A percentile compares a stretch with the other conserved stretches of the same genome.
phyloP scores from a whole-genome alignment of 2,888 invertebrate genomes.

The Nomada lathburiana region DNA sequence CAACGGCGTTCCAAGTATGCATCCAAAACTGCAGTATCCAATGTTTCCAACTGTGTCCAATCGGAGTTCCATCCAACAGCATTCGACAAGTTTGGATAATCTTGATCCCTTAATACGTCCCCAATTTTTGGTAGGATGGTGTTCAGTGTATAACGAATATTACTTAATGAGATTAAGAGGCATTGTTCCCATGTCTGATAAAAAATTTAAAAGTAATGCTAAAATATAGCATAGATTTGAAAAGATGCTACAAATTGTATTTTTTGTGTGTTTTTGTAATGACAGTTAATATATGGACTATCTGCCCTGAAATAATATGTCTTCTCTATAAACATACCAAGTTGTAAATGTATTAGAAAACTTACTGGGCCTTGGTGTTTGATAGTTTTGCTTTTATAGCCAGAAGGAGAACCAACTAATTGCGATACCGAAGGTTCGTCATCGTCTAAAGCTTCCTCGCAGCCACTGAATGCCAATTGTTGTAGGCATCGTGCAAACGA shows the following conservation, averaged over 20 bases:
- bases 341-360: conserved; percentile 15
- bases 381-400: conserved; percentile 79
- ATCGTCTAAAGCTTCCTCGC: conserved; percentile 87
- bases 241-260: conserved; percentile 35
- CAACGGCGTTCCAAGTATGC: conserved; percentile 95
- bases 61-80: conserved; percentile 84
- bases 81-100: conserved; percentile 88
- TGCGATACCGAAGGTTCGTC: conserved; percentile 87
- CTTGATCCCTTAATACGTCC: conserved; percentile 88
- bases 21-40: conserved; percentile 89
- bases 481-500: conserved; percentile 87
- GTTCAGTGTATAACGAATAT: conserved; percentile 93
- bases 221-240: conserved; percentile 40
- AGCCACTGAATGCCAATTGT: conserved; percentile 89
- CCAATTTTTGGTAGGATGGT: conserved; percentile 89
- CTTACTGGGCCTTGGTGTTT: conserved; percentile 80
- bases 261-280: conserved; percentile 13
- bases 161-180: conserved; percentile 93
- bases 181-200: conserved; percentile 91
- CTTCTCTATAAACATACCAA: conserved; percentile 19
- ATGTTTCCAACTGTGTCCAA: conserved; percentile 87
- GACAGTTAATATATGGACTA: conserved; percentile 23
- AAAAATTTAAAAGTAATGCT: conserved; percentile 63
- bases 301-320: conserved; percentile 24
- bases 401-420: conserved; percentile 87